These are phyloP conservation scores for Chrysomela aeneicollis DNA, from an alignment of 2,888 invertebrate species.

Conservation along the genomic window DNA sequence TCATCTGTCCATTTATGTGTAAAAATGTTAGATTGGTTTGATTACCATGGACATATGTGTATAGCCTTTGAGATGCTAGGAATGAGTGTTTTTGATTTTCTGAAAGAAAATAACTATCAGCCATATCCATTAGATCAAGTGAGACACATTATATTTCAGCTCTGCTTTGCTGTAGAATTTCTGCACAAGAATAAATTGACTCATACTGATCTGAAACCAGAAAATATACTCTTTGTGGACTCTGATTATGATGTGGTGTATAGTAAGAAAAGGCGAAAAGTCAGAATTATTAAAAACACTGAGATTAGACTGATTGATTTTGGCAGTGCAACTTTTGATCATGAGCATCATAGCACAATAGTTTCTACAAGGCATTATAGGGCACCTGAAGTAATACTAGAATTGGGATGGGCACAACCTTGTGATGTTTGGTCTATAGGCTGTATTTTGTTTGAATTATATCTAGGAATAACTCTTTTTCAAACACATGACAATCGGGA, in stretches of 20 bases:
- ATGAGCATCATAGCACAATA: conserved; percentile 99
- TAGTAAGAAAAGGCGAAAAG: conserved; percentile 84
- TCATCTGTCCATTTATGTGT: conserved; percentile 93
- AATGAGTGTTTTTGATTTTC: conserved; percentile 96
- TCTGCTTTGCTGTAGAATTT: conserved; percentile 96
- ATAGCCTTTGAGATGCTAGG: conserved; percentile 98
- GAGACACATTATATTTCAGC: conserved; percentile 95
- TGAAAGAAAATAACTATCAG: conserved; percentile 98
- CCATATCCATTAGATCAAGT: conserved; percentile 98
- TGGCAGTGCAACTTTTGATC: conserved; percentile 99
- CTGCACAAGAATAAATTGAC: conserved; percentile 97
- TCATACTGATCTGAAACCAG: conserved; percentile 99
- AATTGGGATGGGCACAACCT: conserved; percentile 99
- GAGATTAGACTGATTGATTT: conserved; percentile 98
- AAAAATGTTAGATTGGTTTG: conserved; percentile 97
- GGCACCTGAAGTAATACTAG: conserved; percentile 99
- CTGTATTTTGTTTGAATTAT: conserved; percentile 98
- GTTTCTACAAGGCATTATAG: conserved; percentile 98
- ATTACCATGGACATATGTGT: conserved; percentile 98
- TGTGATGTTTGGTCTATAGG: conserved; percentile 99
- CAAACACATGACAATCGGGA: conserved; percentile 99
- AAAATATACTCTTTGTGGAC: conserved; percentile 97
- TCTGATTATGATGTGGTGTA: conserved; percentile 86
- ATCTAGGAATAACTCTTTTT: conserved; percentile 97
- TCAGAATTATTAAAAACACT: conserved; percentile 87